These are phyloP conservation scores for Metellina segmentata DNA, from an alignment of 2,888 invertebrate genomes.

Conservation along the genomic window DNA sequence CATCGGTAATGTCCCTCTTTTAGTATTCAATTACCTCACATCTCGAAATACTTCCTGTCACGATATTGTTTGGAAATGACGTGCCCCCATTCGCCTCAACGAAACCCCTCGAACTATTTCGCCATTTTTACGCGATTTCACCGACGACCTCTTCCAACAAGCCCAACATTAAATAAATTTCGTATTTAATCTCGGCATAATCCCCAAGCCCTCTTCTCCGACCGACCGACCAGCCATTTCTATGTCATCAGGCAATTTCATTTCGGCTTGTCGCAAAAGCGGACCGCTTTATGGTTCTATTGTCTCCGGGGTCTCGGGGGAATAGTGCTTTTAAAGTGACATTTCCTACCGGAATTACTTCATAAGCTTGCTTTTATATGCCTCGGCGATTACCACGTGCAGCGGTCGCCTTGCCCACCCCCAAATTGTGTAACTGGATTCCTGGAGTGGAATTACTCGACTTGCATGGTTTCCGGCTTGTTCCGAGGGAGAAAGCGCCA, in stretches of 20 bases:
- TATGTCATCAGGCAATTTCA: constrained; percentile 14
- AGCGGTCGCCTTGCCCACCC: neutral
- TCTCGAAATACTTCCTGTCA: no score
- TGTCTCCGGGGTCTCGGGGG: constrained; percentile 7
- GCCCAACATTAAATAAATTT: constrained; percentile 8
- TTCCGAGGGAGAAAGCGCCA: neutral
- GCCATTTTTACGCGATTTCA: neutral
- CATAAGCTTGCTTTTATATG: constrained; percentile 26
- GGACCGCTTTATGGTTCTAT: constrained; percentile 27
- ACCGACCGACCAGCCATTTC: neutral
- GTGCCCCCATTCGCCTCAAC: neutral
- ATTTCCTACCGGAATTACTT: constrained; percentile 42
- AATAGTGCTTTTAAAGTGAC: constrained; percentile 22
- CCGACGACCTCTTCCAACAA: neutral
- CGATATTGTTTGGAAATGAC: no score
- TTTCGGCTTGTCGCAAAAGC: neutral
- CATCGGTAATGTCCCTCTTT: no score
- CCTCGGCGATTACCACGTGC: neutral
- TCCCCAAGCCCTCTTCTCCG: neutral
- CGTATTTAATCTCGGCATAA: constrained; percentile 11
- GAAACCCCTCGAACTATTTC: neutral
- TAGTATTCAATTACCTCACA: no score
- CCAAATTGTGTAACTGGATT: constrained; percentile 51
- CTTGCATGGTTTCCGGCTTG: constrained; percentile 2
- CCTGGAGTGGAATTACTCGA: constrained; percentile 3